These are phyloP conservation scores for Erythrolamprus reginae DNA, from an alignment of 2,113 vertebrate genomes.

Conservation along the genomic window DNA sequence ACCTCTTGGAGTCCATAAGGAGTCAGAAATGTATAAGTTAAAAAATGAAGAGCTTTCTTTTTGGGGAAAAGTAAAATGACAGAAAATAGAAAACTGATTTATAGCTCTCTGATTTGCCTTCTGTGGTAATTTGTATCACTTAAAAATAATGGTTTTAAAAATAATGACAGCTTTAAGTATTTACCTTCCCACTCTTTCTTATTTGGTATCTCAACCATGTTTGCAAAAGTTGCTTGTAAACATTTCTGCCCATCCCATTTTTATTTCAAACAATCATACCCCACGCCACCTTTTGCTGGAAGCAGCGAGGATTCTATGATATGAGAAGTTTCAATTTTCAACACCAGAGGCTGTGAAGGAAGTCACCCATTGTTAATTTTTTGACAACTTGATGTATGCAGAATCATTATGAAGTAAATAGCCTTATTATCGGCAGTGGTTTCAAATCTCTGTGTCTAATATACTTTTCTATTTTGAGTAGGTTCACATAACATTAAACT, in stretches of 20 bases:
- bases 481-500: background rate
- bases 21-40: background rate
- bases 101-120: background rate
- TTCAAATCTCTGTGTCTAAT: background rate
- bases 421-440: background rate
- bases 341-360: background rate
- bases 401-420: background rate
- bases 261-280: background rate
- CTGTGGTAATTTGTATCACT: background rate
- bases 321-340: background rate
- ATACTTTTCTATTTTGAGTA: background rate
- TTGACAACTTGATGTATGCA: background rate
- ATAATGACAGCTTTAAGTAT: background rate
- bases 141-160: background rate
- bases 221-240: background rate
- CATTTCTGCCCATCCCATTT: background rate
- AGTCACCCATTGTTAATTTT: background rate
- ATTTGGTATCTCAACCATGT: background rate
- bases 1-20: background rate
- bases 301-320: background rate
- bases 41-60: background rate
- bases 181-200: background rate
- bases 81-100: background rate
- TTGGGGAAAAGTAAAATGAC: background rate
- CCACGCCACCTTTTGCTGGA: background rate